A percentile compares a stretch with the other conserved stretches of the same genome.
Evolutionary conservation across 1,140 invertebrate genomes (phyloP).

Genomic region (Centruroides sculpturatus): DNA sequence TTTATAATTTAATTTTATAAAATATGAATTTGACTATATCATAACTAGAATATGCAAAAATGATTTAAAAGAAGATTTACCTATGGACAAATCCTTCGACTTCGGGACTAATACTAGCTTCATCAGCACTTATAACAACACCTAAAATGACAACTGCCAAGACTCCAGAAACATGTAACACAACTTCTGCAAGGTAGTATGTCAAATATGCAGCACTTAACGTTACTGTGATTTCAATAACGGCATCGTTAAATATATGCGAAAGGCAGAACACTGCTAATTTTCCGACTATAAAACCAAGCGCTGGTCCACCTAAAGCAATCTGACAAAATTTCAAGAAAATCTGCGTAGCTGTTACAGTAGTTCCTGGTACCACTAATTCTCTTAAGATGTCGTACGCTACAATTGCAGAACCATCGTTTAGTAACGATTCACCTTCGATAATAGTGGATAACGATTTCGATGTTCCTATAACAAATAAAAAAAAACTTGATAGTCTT

Average conservation of each 20-base stretch:
- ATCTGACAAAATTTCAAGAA: constrained; percentile 3
- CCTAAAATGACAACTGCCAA: constrained; percentile 33
- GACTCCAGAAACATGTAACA: constrained; percentile 32
- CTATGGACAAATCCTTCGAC: constrained; percentile 32
- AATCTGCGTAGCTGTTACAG: no score
- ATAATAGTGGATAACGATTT: constrained; percentile 30
- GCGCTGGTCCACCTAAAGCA: constrained; percentile 16
- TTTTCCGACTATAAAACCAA: constrained; percentile 30
- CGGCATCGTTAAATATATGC: constrained; percentile 28
- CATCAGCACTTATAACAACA: constrained; percentile 27
- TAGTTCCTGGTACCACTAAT: constrained; percentile 6
- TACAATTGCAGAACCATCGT: constrained; percentile 36
- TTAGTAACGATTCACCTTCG: constrained; percentile 35
- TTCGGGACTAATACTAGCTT: constrained; percentile 33
- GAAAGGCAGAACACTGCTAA: constrained; percentile 26
- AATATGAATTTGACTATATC: no score
- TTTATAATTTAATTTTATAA: no score
- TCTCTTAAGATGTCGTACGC: constrained; percentile 24
- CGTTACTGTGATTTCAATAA: constrained; percentile 32
- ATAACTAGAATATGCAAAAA: no score
- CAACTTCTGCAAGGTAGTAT: constrained; percentile 30
- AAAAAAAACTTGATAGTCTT: not conserved
- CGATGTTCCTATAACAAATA: constrained; percentile 24
- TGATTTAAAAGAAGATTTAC: constrained; percentile 14
- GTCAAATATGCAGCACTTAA: constrained; percentile 32